Evolutionary conservation across 2,888 invertebrate genomes (phyloP), one percentile per base, ranked within the genome.

Genomic region (Stratiomys singularior): DNA sequence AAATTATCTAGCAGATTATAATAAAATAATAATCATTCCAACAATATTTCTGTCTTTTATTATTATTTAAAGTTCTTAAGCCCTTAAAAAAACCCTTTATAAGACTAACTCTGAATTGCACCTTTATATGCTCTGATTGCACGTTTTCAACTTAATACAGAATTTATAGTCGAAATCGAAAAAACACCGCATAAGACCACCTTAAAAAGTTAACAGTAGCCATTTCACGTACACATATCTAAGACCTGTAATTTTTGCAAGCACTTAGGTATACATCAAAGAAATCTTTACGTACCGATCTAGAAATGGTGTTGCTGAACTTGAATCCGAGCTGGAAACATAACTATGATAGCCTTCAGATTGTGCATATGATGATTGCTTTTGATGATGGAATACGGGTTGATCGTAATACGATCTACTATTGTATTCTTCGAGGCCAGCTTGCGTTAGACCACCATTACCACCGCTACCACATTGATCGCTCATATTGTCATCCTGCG

Each of bases 341-440:
- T 94, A 94, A 85, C 93, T 93, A 85, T 93, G 93, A 86, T 93
- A 94, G 74, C 93, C 93, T 87, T 94, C 93, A 76, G 93, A 93
- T 83, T 93, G 93, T 72, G 93, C 93, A 87, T 94, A 93, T 76
- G 93, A 93, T 56, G 92, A 90, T 83, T 93, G 93, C 83, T 92
- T 93, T 82, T 92, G 92, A 85, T 93, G 93, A 82, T 90, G 88
- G 82, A 89, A 89, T 69, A 86, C 87, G 79, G 90, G 89, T 81
- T 88, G 89, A 83, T 88, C 88, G 79, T 90, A 90, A 84, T 91
- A 92, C 81, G 90, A 90, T 79, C 91, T 89, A 81, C 91, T 91
- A 84, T 93, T 91, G 83, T 93, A 93, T 82, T 92, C 91, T 84
- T 93, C 93, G 79, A 93, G 88, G 83, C 93, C 93, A 69, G 92